A percentile compares a stretch with the other conserved stretches of the same genome.
Conservation (phyloP, 2,797 vertebrate genomes). For the Podarcis lilfordi region DNA sequence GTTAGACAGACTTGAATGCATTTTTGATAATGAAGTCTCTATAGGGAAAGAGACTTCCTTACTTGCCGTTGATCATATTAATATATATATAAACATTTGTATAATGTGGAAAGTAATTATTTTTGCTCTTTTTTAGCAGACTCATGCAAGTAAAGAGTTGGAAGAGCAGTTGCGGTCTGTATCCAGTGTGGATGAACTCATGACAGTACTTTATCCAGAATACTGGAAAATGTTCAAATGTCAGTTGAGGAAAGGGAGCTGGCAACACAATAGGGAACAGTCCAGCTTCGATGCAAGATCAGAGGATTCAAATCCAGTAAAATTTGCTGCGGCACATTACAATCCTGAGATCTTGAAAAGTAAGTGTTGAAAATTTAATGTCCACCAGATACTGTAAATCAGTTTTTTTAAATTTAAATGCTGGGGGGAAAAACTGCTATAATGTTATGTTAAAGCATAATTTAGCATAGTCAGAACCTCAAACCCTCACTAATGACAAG, state of each 20-base stretch:
- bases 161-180: slow-evolving; percentile 91
- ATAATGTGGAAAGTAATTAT: slow-evolving; percentile 42
- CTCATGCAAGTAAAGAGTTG: slow-evolving; percentile 84
- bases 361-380: slow-evolving; percentile 74
- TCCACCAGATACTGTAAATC: accelerated
- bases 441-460: not conserved
- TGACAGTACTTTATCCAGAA: slow-evolving; percentile 92
- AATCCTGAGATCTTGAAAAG: slow-evolving; percentile 94
- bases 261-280: slow-evolving; percentile 75
- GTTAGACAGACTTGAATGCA: not conserved
- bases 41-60: slow-evolving; percentile 10
- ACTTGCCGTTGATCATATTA: not conserved
- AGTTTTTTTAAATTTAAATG: slow-evolving; percentile 14
- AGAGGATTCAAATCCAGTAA: slow-evolving; percentile 82
- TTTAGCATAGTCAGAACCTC: not conserved
- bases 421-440: not conserved
- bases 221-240: slow-evolving; percentile 95
- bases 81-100: slow-evolving; percentile 38
- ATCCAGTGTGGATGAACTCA: slow-evolving; percentile 94
- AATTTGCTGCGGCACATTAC: slow-evolving; percentile 91
- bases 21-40: slow-evolving; percentile 5
- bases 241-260: slow-evolving; percentile 84
- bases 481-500: not conserved
- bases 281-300: slow-evolving; percentile 72
- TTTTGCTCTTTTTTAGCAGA: slow-evolving; percentile 77